These are phyloP conservation scores for Zosterops pallidus DNA, from an alignment of 2,113 vertebrate species.

Conservation along the genomic window DNA sequence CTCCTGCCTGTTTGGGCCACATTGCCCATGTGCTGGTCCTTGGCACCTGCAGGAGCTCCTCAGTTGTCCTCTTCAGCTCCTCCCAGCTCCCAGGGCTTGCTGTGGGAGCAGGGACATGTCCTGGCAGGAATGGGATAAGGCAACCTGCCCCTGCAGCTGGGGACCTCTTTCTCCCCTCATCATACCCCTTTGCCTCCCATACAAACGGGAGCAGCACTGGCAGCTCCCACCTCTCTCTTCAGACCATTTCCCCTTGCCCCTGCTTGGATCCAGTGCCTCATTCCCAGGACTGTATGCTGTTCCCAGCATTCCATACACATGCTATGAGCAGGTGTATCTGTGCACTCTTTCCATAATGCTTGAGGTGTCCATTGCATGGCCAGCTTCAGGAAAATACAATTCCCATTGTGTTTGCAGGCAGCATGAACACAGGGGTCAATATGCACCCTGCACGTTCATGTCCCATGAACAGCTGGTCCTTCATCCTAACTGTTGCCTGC, in stretches of 20 bases:
- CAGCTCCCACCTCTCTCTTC: not conserved
- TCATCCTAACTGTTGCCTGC: not conserved
- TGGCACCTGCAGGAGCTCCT: not conserved
- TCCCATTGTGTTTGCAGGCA: not conserved
- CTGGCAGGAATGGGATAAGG: not conserved
- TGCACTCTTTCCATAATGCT: not conserved
- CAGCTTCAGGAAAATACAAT: not conserved
- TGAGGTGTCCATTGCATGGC: not conserved
- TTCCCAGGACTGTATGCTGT: not conserved
- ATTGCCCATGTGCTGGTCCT: not conserved
- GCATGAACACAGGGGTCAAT: not conserved
- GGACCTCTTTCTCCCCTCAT: not conserved
- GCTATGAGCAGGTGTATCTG: not conserved
- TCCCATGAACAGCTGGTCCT: not conserved
- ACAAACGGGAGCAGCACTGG: not conserved
- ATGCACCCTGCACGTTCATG: not conserved
- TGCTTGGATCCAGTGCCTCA: fast-evolving
- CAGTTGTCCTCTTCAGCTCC: not conserved
- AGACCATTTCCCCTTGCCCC: not conserved
- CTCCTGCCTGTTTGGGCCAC: not conserved
- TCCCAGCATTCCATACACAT: not conserved
- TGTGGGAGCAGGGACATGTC: not conserved
- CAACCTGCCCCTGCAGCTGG: not conserved
- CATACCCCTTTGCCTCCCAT: not conserved
- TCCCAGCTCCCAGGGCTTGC: not conserved